phyloP scores from a whole-genome alignment of 2,797 vertebrate genomes.

The Gadopsis bispinosus region DNA sequence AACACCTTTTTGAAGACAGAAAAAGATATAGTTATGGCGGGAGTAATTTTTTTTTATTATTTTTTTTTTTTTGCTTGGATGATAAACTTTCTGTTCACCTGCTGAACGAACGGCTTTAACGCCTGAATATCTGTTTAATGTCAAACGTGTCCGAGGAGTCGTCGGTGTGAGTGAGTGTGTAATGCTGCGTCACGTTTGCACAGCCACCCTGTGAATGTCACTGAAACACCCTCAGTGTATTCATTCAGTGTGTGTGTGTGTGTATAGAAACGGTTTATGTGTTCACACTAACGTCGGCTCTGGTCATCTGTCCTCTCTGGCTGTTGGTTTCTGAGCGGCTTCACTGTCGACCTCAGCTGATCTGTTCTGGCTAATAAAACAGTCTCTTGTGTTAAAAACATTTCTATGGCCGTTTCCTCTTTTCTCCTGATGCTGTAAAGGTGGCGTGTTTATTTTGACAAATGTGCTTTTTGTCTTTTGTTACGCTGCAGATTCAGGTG shows the following conservation, averaged over 20 bases:
- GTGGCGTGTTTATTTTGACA: too few relatives aligned
- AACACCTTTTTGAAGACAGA: not conserved
- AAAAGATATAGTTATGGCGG: not conserved
- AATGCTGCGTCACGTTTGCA: slow-evolving; percentile 38
- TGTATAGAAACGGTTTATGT: slow-evolving; percentile 29
- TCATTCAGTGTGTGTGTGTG: slow-evolving; percentile 14
- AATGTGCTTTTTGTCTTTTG: too few relatives aligned
- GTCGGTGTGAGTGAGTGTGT: slow-evolving; percentile 13
- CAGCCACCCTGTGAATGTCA: slow-evolving; percentile 20
- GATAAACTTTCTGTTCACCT: not conserved
- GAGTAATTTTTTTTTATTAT: not conserved
- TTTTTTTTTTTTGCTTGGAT: not conserved
- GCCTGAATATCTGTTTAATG: not conserved
- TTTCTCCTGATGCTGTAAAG: not conserved
- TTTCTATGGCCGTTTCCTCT: not conserved
- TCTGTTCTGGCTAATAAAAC: slow-evolving; percentile 59
- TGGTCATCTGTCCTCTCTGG: slow-evolving; percentile 27
- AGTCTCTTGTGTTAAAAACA: slow-evolving; percentile 42
- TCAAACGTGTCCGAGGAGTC: not conserved
- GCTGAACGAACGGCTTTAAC: slow-evolving; percentile 27
- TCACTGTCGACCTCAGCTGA: slow-evolving; percentile 8
- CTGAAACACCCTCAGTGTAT: slow-evolving; percentile 30
- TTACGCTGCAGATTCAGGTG: not conserved
- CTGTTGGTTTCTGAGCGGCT: slow-evolving; percentile 38
- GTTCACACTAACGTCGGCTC: not conserved